These are phyloP conservation scores for Phalera bucephala DNA, from an alignment of 2,888 invertebrate genomes.

Conservation along the genomic window DNA sequence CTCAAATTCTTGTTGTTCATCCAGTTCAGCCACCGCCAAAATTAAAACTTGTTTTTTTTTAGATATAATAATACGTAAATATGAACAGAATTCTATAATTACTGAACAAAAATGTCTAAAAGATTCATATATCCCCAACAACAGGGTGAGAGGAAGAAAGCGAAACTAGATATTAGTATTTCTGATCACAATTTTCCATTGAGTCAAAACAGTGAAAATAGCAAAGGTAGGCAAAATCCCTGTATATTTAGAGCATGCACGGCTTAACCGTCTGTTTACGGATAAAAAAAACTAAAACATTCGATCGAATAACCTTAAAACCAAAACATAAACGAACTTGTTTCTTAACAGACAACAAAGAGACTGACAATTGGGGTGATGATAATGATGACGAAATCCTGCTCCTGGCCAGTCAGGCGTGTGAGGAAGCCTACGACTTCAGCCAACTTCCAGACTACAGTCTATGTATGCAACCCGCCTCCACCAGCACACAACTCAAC, in stretches of 20 bases:
- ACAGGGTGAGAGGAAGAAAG: slow-evolving; percentile 63
- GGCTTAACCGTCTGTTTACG: too few relatives aligned
- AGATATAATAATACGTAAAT: too few relatives aligned
- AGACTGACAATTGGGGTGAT: slow-evolving; percentile 66
- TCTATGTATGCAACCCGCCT: slow-evolving; percentile 60
- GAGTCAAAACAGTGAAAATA: slow-evolving; percentile 59
- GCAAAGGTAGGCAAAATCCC: slow-evolving; percentile 44
- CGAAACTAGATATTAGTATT: slow-evolving; percentile 65
- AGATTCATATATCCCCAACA: slow-evolving; percentile 57
- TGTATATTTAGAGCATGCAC: too few relatives aligned
- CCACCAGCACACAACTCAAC: slow-evolving; percentile 66
- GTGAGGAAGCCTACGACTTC: slow-evolving; percentile 60
- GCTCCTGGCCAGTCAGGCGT: slow-evolving; percentile 72
- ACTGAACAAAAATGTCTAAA: slow-evolving; percentile 60
- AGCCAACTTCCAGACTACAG: slow-evolving; percentile 62
- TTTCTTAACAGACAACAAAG: slow-evolving; percentile 28
- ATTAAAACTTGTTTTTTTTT: slow-evolving; percentile 16
- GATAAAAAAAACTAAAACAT: too few relatives aligned
- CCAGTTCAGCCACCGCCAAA: slow-evolving; percentile 36
- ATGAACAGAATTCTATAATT: slow-evolving; percentile 15
- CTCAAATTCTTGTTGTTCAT: too few relatives aligned
- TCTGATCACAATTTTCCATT: slow-evolving; percentile 74
- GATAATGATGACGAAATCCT: slow-evolving; percentile 76
- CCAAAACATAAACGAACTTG: too few relatives aligned
- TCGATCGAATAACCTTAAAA: too few relatives aligned